Conservation (phyloP, 2,797 vertebrate species). For the Karalla daura region DNA sequence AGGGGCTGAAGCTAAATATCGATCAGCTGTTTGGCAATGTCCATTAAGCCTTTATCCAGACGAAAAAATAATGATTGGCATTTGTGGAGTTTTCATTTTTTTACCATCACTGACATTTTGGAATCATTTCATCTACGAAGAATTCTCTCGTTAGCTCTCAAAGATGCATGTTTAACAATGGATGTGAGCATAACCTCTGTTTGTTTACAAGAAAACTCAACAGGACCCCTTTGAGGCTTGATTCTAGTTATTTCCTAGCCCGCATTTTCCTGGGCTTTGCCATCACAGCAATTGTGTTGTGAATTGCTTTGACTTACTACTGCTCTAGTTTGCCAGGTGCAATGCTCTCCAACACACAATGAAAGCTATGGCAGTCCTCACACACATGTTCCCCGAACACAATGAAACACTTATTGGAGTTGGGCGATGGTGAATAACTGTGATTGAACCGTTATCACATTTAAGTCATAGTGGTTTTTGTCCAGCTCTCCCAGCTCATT, state of each 20-base stretch:
- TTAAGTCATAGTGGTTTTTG: conserved; percentile 4
- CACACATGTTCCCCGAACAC: conserved; percentile 30
- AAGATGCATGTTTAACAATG: background rate
- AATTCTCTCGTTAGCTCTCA: background rate
- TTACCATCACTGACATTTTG: too few relatives aligned
- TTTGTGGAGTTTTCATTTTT: too few relatives aligned
- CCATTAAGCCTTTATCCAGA: too few relatives aligned
- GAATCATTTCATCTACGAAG: too few relatives aligned
- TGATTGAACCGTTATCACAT: conserved; percentile 28
- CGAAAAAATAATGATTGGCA: too few relatives aligned
- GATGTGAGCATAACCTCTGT: background rate
- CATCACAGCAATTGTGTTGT: background rate
- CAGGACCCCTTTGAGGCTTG: background rate
- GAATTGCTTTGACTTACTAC: background rate
- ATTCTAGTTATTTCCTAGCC: conserved; percentile 7
- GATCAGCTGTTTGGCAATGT: too few relatives aligned
- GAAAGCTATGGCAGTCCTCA: conserved; percentile 27
- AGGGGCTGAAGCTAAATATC: too few relatives aligned
- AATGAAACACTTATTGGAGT: conserved; percentile 18
- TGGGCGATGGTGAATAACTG: conserved; percentile 25
- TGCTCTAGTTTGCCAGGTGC: conserved; percentile 23
- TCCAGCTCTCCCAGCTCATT: conserved; percentile 4
- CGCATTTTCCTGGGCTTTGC: background rate
- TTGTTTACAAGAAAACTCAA: background rate
- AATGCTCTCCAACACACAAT: conserved; percentile 1